A percentile compares a stretch with the other conserved stretches of the same genome.
Evolutionary conservation across 2,113 vertebrate genomes (phyloP).

Genomic region (Chionis minor): DNA sequence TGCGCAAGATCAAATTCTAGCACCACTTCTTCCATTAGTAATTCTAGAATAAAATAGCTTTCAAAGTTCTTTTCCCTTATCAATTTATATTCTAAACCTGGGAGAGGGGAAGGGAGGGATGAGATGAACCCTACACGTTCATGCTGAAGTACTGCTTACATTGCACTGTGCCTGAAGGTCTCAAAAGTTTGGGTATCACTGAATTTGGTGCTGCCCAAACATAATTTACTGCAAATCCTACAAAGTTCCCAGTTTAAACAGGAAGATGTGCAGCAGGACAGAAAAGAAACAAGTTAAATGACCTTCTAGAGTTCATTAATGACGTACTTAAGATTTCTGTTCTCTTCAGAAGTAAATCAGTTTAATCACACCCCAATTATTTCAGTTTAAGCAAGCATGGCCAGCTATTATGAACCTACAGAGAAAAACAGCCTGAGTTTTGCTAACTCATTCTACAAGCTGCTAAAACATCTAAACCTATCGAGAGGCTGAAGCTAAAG

Average conservation of each 20-base stretch:
- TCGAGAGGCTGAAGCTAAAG: background rate
- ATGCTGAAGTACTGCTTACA: background rate
- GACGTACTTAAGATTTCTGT: background rate
- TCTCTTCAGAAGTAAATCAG: slow-evolving; percentile 23
- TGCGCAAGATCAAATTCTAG: background rate
- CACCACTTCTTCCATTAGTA: background rate
- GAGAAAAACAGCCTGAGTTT: background rate
- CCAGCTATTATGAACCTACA: background rate
- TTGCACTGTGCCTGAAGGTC: background rate
- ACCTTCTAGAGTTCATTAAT: background rate
- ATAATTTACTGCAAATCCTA: background rate
- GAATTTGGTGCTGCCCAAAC: background rate
- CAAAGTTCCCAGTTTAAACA: background rate
- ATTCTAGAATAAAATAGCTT: slow-evolving; percentile 5
- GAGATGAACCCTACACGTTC: background rate
- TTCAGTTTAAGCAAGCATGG: background rate
- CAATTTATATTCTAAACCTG: background rate
- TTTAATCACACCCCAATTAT: slow-evolving; percentile 36
- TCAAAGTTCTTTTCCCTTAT: background rate
- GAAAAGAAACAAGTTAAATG: background rate
- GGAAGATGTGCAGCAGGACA: background rate
- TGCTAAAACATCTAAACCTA: background rate
- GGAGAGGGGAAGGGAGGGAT: background rate
- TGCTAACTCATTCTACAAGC: background rate
- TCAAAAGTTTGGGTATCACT: background rate